A percentile compares a stretch with the other conserved stretches of the same genome.
phyloP scores from a whole-genome alignment of 2,888 invertebrate genomes.

The Nycteola revayana region DNA sequence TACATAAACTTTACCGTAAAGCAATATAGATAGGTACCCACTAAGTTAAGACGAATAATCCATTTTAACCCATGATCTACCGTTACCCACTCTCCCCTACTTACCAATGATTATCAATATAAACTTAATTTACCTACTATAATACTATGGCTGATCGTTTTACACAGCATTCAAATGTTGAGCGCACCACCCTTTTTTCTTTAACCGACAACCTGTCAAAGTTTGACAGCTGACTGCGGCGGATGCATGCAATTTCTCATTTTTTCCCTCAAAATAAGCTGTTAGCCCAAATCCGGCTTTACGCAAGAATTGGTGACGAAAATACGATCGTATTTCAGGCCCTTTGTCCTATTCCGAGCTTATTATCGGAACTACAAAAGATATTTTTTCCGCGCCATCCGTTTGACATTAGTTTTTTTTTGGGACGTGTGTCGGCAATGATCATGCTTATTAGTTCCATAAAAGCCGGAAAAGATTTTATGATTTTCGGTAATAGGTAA shows the following conservation, averaged over 20 bases:
- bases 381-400: conserved; percentile 31
- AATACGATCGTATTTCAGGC: conserved; percentile 30
- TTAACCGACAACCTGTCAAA: conserved; percentile 33
- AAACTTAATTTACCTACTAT: not conserved
- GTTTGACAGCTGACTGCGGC: conserved; percentile 36
- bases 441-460: conserved; percentile 25
- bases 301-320: conserved; percentile 38
- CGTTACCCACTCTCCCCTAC: no score
- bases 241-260: conserved; percentile 47
- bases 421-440: conserved; percentile 32
- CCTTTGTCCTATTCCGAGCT: conserved; percentile 25
- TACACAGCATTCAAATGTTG: conserved; percentile 17
- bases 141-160: not conserved
- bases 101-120: not conserved
- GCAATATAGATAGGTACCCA: not conserved
- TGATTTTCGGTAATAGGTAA: conserved; percentile 14
- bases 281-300: conserved; percentile 39
- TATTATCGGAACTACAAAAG: conserved; percentile 25
- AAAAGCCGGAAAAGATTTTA: conserved; percentile 21
- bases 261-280: conserved; percentile 38
- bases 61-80: no score
- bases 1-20: not conserved
- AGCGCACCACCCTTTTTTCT: conserved; percentile 31
- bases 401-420: conserved; percentile 30
- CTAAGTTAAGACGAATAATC: not conserved